phyloP scores from a whole-genome alignment of 2,113 vertebrate genomes.

The Phalacrocorax aristotelis region DNA sequence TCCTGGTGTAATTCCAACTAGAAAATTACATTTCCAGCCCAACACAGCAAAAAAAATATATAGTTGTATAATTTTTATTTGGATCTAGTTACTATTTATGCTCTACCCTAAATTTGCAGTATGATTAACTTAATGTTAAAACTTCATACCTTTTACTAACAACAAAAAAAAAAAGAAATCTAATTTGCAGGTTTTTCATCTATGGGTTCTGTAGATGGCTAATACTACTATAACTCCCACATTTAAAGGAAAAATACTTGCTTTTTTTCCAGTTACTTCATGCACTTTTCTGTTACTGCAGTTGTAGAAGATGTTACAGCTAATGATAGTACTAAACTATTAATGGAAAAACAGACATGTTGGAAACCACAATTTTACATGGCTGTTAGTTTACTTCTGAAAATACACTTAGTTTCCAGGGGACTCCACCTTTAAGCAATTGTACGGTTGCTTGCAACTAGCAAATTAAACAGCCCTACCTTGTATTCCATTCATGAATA shows the following conservation, averaged over 20 bases:
- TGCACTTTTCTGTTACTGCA: background rate
- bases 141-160: background rate
- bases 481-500: background rate
- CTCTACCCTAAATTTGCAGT: background rate
- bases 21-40: background rate
- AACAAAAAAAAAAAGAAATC: background rate
- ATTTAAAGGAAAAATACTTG: background rate
- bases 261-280: background rate
- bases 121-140: background rate
- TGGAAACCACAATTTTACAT: background rate
- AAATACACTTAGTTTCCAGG: background rate
- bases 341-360: background rate
- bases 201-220: background rate
- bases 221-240: background rate
- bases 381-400: background rate
- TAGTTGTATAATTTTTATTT: background rate
- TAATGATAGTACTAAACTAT: background rate
- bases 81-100: background rate
- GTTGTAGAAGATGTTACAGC: background rate
- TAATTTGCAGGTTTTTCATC: background rate
- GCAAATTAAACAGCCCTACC: background rate
- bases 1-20: background rate
- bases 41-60: background rate
- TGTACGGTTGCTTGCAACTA: background rate
- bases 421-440: background rate